Conservation (phyloP, 2,888 invertebrate genomes). For the Noctua pronuba region DNA sequence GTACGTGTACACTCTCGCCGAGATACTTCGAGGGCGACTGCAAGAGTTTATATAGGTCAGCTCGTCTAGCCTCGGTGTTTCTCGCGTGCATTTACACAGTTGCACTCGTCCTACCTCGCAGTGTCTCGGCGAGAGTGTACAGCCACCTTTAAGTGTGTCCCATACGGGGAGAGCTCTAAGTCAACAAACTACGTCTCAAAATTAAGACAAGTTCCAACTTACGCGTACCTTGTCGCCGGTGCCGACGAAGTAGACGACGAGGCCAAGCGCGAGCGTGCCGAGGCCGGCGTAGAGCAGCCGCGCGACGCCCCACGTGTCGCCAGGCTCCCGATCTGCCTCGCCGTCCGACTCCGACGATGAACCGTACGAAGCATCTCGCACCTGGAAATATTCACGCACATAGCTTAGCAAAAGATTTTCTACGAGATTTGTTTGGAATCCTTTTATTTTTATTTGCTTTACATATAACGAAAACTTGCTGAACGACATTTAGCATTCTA, state of each 20-base stretch:
- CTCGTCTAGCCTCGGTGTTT: neutral
- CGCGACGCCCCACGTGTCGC: conserved; percentile 95
- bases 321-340: conserved; percentile 92
- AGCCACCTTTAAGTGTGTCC: neutral
- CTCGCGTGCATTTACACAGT: neutral
- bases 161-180: conserved; percentile 10
- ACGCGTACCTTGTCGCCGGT: conserved; percentile 94
- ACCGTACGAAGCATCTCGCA: conserved; percentile 95
- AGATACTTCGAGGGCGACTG: neutral
- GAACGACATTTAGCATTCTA: neutral
- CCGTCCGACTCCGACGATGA: conserved; percentile 92
- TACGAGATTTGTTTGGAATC: neutral
- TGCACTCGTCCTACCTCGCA: neutral
- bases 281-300: conserved; percentile 96
- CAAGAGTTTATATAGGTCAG: neutral
- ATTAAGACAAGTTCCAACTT: conserved; percentile 41
- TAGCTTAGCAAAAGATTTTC: neutral
- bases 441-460: neutral
- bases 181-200: conserved; percentile 41
- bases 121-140: neutral
- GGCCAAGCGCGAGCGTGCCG: conserved; percentile 95
- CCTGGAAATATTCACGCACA: conserved; percentile 86
- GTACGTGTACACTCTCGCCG: neutral
- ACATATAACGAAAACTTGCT: neutral
- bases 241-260: conserved; percentile 97